A percentile compares a stretch with the other conserved stretches of the same genome.
Evolutionary conservation across 1,140 invertebrate genomes (phyloP).

Genomic region (Stenopsyche tienmushanensis): DNA sequence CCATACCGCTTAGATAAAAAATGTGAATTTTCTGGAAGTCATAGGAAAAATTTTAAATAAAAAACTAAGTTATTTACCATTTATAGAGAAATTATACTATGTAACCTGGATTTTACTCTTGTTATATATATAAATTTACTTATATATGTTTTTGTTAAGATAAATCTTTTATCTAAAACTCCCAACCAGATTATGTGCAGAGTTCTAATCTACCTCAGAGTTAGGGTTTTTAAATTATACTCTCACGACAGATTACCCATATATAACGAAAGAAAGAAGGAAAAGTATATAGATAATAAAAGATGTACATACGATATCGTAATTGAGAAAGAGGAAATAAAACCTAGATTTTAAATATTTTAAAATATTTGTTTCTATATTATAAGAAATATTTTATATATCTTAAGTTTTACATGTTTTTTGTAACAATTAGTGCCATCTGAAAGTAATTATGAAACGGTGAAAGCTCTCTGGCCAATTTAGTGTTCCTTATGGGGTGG

Average conservation of each 20-base stretch:
- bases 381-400: conserved; percentile 30
- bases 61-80: conserved; percentile 21
- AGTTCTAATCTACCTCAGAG: conserved; percentile 24
- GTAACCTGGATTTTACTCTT: conserved; percentile 23
- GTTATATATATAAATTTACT: conserved; percentile 16
- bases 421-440: conserved; percentile 16
- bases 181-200: conserved; percentile 4
- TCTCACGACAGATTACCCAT: conserved; percentile 12
- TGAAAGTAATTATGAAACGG: not conserved
- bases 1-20: no score
- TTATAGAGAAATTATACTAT: conserved; percentile 28
- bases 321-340: conserved; percentile 22
- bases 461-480: not conserved
- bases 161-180: conserved; percentile 20
- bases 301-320: conserved; percentile 39
- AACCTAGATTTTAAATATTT: conserved; percentile 23
- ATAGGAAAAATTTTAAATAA: no score
- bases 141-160: conserved; percentile 25
- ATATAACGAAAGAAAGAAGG: conserved; percentile 12
- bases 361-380: conserved; percentile 29
- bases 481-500: conserved; percentile 14
- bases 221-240: not conserved
- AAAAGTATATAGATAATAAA: conserved; percentile 24
- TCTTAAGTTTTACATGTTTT: conserved; percentile 20
- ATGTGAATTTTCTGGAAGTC: no score